Evolutionary conservation across 2,113 vertebrate genomes (phyloP), one percentile per base, ranked within the genome.

Genomic region (Ammodytes dubius): DNA sequence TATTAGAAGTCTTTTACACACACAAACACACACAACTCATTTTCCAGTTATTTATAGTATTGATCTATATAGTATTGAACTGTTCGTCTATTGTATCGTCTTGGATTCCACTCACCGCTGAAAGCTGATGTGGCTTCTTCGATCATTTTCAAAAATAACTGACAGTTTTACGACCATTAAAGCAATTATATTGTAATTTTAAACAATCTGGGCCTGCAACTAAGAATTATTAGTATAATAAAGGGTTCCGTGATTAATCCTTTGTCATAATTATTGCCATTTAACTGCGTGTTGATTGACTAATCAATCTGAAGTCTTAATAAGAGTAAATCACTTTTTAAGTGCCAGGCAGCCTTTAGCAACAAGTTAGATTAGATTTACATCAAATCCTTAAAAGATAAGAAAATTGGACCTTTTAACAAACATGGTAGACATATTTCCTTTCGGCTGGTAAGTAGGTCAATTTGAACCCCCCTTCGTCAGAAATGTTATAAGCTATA

Each of bases 21-120:
- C 56, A 27, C 27, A 27, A 56, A 11, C 50, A 65, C 61, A 66
- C 56, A 27, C 27, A 27, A 56, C 19, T 68, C 64, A 47, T 68
- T 45, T 57, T 50, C 46, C 45, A 52, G 77, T 72, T 43, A 67
- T 67, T 60, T 19, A 68, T 40, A 63, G 57, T 70, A 70, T 70
- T 69, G 64, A 69, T 81, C 65, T 46, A 27, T 27, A 27, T 27
- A 27, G 27, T 27, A 27, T 27, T 27, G 27, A 70, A 56, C 56
- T 46, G 66, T 70, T 27, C 27, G 27, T 27, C 27, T n/a, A n/a
- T n/a, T n/a, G n/a, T n/a, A n/a, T n/a, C n/a, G 64, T 68, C 46
- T 61, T 77, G 47, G 64, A 77, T 72, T 81, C 10, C 14, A 40
- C 47, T 61, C 66, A 42, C 53, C 43, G 12, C 15, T 53, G 5